Conservation (phyloP, 2,797 vertebrate species). For the Brotula barbata region DNA sequence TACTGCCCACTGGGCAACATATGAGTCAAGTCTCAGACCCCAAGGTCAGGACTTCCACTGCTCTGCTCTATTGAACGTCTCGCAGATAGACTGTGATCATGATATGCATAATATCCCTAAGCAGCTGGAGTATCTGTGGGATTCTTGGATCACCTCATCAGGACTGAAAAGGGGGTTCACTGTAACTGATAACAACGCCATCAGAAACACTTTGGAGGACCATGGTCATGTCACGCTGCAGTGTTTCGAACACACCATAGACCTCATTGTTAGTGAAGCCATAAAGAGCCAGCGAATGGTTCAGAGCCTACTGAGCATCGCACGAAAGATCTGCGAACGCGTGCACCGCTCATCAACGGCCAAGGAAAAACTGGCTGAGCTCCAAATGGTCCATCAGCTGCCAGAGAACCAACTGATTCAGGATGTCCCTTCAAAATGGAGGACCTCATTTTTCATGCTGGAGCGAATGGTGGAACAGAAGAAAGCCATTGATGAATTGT, state of each 20-base stretch:
- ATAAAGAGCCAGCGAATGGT: constrained; percentile 99
- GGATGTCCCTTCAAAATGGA: constrained; percentile 95
- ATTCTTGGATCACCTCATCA: constrained; percentile 91
- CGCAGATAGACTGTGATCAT: constrained; percentile 91
- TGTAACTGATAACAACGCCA: constrained; percentile 88
- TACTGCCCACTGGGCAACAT: constrained; percentile 95
- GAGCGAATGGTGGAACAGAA: constrained; percentile 96
- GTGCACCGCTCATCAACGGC: constrained; percentile 91
- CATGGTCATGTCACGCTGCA: constrained; percentile 87
- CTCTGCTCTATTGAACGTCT: constrained; percentile 92
- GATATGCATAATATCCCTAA: constrained; percentile 90
- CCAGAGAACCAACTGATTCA: constrained; percentile 92
- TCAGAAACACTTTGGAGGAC: constrained; percentile 88
- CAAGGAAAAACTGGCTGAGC: constrained; percentile 88
- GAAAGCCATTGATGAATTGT: constrained; percentile 91
- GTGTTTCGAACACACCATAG: constrained; percentile 93
- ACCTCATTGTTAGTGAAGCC: constrained; percentile 94
- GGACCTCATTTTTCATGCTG: constrained; percentile 93
- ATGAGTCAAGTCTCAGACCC: constrained; percentile 87
- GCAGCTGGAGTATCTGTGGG: constrained; percentile 96
- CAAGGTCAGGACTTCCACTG: constrained; percentile 93
- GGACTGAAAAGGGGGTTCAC: constrained; percentile 94
- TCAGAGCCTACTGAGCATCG: constrained; percentile 93
- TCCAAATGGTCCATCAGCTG: constrained; percentile 87
- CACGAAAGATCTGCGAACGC: constrained; percentile 93